These are phyloP conservation scores for Myotis yumanensis DNA, from an alignment of 2,113 vertebrate genomes.

Conservation along the genomic window DNA sequence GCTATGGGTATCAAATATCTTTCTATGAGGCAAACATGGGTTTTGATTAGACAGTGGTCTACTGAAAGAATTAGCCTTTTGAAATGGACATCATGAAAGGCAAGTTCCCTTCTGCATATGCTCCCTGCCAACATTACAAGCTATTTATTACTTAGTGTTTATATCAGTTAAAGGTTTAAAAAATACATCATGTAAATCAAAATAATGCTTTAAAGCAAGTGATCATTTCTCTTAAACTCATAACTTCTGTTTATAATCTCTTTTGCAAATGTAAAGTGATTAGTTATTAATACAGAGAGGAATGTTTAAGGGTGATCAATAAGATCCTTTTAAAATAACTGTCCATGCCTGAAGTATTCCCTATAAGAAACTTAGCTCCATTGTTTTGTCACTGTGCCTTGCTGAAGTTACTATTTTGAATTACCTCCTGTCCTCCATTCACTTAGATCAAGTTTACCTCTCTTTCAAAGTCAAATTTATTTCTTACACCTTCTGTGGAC, in stretches of 20 bases:
- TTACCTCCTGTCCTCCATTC: not conserved
- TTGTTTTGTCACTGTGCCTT: not conserved
- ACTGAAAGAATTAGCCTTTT: not conserved
- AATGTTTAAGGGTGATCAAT: not conserved
- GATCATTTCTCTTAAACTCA: not conserved
- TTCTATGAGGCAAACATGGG: not conserved
- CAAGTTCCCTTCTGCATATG: not conserved
- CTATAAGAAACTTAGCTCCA: not conserved
- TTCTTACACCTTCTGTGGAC: not conserved
- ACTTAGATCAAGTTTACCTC: not conserved
- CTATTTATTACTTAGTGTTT: conserved; percentile 19
- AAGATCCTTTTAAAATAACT: not conserved
- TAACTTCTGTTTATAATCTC: not conserved
- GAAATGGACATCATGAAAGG: not conserved
- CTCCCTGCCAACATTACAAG: not conserved
- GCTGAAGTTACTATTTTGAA: not conserved
- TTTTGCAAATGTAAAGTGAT: not conserved
- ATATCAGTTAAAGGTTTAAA: not conserved
- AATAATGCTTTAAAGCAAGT: not conserved
- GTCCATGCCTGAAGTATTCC: not conserved
- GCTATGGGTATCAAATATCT: not conserved
- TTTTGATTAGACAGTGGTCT: not conserved
- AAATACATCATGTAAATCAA: not conserved
- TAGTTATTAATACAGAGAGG: not conserved
- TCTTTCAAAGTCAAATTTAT: conserved; percentile 1